Conservation (phyloP, 1,140 invertebrate species). For the Atta colombica region DNA sequence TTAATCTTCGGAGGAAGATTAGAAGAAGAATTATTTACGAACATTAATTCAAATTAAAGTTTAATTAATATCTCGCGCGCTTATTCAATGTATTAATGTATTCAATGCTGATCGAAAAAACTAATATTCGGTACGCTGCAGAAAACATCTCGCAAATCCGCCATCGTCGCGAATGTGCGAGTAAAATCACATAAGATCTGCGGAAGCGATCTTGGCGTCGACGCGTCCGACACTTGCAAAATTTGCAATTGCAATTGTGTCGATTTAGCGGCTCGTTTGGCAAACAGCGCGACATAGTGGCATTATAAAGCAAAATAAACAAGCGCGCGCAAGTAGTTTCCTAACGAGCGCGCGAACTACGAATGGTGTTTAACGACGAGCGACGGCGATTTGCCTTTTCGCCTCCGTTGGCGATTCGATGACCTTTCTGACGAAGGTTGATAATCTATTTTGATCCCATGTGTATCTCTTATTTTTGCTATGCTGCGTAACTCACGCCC, state of each 20-base stretch:
- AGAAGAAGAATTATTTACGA: too few relatives aligned
- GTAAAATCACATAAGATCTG: neutral
- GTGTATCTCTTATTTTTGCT: constrained; percentile 60
- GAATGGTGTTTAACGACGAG: neutral
- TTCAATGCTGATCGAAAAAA: too few relatives aligned
- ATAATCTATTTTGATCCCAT: constrained; percentile 41
- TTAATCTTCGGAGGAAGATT: too few relatives aligned
- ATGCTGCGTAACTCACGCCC: constrained; percentile 38
- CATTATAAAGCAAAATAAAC: constrained; percentile 49
- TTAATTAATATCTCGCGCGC: too few relatives aligned
- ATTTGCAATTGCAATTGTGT: constrained; percentile 9
- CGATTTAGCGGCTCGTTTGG: constrained; percentile 64
- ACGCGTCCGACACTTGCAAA: neutral
- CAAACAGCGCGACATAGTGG: constrained; percentile 34
- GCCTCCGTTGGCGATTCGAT: constrained; percentile 32
- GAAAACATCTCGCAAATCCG: too few relatives aligned
- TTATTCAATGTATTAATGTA: too few relatives aligned
- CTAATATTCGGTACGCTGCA: too few relatives aligned
- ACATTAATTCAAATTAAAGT: too few relatives aligned
- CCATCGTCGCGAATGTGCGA: neutral
- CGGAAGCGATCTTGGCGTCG: neutral
- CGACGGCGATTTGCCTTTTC: neutral
- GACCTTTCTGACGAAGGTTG: constrained; percentile 29
- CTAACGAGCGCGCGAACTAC: constrained; percentile 29
- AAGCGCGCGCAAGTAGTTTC: constrained; percentile 15